Base-by-base conservation (phyloP, 2,113 vertebrate species). In the Heterochromis multidens region DNA sequence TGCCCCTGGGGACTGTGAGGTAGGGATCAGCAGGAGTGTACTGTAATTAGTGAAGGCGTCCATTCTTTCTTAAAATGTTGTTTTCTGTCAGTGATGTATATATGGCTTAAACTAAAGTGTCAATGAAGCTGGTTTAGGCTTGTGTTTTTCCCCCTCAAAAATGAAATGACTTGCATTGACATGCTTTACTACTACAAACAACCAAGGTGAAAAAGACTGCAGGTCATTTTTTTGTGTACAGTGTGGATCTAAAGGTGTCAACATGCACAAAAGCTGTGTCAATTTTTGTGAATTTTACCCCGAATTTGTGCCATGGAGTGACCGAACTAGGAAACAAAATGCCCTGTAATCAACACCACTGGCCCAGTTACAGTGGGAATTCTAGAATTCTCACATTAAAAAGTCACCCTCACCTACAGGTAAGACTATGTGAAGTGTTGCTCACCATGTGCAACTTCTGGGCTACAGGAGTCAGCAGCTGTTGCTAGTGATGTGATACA, bases 1-100 rank as follows among this genome's bases (percentile, higher is more conserved):
- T 65, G 27, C 67, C 85, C 90, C 87, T 19, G 27, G 87, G 90
- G 79, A 86, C 19, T 17, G 7, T 46, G 46, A 56, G 35, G 14
- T 31, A 65, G 65, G 87, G 9, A 25, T 77, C 59, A 31, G 57
- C 67, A 70, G 70, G 56, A 7, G 76, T 25, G 4, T 25, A 65
- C 35, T 65, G 70, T 79, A 81, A 88, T 86, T 82, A 89, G 37
- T 31, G 9, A 81, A 62, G 49, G 52, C 46, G 12, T 60, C 46
- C 78, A 61, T 43, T 78, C 49, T 70, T 37, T 43, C 31, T 60
- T 63, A 27, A 14, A 61, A 46, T 80, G 35, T 86, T 58, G 29
- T 35, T 29, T 29, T 56, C 16, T 5, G 8, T 25, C n/a, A 25
- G 27, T 23, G 13, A 4, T 59, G 27, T 57, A n/a, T 57, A n/a